These are phyloP conservation scores for Diplodus puntazzo DNA, from an alignment of 2,797 vertebrate species.

Conservation along the genomic window DNA sequence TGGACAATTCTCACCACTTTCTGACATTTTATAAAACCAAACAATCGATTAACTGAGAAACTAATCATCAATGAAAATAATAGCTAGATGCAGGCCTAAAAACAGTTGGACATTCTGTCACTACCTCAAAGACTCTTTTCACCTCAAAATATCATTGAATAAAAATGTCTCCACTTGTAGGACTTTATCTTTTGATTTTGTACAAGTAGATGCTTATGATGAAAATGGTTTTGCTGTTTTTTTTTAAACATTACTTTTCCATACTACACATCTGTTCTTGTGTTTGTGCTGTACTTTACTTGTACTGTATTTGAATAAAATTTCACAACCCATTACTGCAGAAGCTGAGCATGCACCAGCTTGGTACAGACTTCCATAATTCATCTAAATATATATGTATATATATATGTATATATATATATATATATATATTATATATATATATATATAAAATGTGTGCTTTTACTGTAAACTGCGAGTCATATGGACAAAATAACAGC, in stretches of 20 bases:
- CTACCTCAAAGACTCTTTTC: neutral
- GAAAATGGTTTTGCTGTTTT: neutral
- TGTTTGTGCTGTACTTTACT: neutral
- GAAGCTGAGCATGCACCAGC: neutral
- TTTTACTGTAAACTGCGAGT: conserved; percentile 16
- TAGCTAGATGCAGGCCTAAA: no score
- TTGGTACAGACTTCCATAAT: neutral
- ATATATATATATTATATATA: neutral
- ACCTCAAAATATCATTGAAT: neutral
- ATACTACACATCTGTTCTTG: neutral
- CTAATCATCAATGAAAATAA: no score
- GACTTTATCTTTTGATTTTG: neutral
- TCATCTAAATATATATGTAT: neutral
- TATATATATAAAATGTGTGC: neutral
- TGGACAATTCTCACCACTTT: no score
- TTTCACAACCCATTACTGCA: neutral
- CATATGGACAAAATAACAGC: conserved; percentile 35
- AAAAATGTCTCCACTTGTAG: neutral
- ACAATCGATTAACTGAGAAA: no score
- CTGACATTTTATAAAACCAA: no score
- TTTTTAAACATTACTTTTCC: neutral
- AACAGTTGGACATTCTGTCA: neutral
- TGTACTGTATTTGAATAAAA: neutral
- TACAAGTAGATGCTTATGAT: no score
- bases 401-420: neutral